A percentile compares a stretch with the other conserved stretches of the same genome.
These are phyloP conservation scores for Eriosoma lanigerum DNA, from an alignment of 1,140 invertebrate genomes.

Conservation along the genomic window DNA sequence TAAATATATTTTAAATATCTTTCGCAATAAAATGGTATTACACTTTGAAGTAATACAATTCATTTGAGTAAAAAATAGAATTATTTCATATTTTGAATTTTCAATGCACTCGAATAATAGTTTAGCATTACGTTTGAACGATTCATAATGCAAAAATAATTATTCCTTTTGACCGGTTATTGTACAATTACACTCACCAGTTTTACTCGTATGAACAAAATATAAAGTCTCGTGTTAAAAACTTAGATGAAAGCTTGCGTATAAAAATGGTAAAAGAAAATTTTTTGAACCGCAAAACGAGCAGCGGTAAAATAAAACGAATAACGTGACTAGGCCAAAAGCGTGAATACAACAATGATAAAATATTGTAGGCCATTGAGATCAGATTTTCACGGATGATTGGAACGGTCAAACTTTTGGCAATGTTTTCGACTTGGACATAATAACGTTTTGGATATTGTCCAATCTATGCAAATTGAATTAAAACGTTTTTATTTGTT, in stretches of 20 bases:
- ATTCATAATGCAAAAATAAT: no score
- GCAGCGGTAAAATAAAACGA: not conserved
- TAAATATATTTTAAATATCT: no score
- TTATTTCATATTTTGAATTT: no score
- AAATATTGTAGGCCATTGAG: conserved; percentile 24
- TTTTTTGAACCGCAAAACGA: conserved; percentile 1
- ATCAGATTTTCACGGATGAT: conserved; percentile 42
- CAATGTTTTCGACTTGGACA: not conserved
- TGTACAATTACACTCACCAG: no score
- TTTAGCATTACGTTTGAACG: no score
- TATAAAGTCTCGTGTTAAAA: not conserved
- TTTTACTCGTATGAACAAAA: not conserved
- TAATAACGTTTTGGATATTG: not conserved
- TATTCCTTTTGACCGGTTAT: no score
- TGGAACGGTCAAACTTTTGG: conserved; percentile 41
- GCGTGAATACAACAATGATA: not conserved
- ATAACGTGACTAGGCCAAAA: not conserved
- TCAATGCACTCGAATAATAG: no score
- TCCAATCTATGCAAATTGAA: conserved; percentile 44
- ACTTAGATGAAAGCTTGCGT: no score
- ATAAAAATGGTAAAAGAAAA: not conserved
- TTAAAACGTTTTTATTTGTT: conserved; percentile 11
- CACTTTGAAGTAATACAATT: no score
- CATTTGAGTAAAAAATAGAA: no score
- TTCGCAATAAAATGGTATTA: no score